Percentiles rank a stretch among this genome's conserved stretches.
Evolutionary conservation across 2,888 invertebrate genomes (phyloP).

Genomic region (Limnephilus lunatus): DNA sequence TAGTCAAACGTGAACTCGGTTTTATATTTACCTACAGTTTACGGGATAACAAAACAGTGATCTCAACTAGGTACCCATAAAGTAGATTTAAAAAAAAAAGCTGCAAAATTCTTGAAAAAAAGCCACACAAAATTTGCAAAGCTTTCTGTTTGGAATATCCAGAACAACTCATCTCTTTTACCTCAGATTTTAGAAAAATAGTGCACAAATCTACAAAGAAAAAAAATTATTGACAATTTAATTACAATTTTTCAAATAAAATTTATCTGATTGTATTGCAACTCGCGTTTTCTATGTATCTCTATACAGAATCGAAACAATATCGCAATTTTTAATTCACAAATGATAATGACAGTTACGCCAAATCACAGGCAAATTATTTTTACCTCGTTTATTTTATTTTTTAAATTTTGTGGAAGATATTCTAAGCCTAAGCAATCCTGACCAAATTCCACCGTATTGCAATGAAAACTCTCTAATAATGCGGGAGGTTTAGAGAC

Average conservation of each 20-base stretch:
- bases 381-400: too few relatives aligned
- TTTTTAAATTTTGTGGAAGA: too few relatives aligned
- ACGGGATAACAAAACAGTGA: neutral
- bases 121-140: too few relatives aligned
- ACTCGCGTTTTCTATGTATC: neutral
- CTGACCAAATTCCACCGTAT: neutral
- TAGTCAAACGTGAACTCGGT: neutral
- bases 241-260: neutral
- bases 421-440: neutral
- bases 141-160: too few relatives aligned
- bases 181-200: too few relatives aligned
- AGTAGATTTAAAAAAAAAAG: too few relatives aligned
- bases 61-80: too few relatives aligned
- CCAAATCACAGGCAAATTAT: neutral
- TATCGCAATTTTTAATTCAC: neutral
- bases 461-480: neutral
- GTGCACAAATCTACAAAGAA: neutral
- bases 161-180: too few relatives aligned
- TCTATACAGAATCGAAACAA: too few relatives aligned
- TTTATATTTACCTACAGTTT: neutral
- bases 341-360: neutral
- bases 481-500: neutral
- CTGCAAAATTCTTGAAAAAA: too few relatives aligned
- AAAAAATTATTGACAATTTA: neutral
- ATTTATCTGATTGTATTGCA: too few relatives aligned